These are phyloP conservation scores for Clytia hemisphaerica DNA, from an alignment of 30 jellyfish, hydroid and myxozoan species.

Conservation along the genomic window DNA sequence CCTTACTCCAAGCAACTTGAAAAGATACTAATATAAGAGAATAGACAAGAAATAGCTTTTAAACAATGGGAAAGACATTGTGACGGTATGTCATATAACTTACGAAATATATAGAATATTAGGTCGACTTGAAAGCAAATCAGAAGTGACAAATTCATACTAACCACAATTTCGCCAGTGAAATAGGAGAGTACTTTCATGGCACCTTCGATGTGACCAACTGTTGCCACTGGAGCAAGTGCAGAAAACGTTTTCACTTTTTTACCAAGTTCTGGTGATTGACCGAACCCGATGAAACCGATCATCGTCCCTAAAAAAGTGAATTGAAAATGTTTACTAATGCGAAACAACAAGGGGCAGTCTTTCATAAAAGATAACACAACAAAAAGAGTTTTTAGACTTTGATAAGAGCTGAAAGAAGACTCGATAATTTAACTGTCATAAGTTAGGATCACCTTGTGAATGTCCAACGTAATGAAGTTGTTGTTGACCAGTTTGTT, in stretches of 20 bases:
- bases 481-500: constrained; percentile 45
- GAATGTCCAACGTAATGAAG: constrained; percentile 85
- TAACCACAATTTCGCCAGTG: constrained; percentile 60
- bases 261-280: constrained; percentile 37
- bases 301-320: constrained; percentile 44
- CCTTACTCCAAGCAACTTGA: constrained; percentile 76
- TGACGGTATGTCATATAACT: too few species aligned
- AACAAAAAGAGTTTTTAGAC: background rate
- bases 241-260: constrained; percentile 49
- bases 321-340: too few species aligned
- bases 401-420: background rate
- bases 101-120: too few species aligned
- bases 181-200: constrained; percentile 40
- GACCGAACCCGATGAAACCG: constrained; percentile 61
- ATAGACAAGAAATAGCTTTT: too few species aligned
- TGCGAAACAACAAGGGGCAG: too few species aligned
- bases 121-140: too few species aligned
- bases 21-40: constrained; percentile 34
- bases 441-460: constrained; percentile 35
- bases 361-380: background rate
- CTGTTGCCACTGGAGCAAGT: constrained; percentile 38
- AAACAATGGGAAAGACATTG: too few species aligned
- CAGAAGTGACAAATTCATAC: background rate
- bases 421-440: background rate
- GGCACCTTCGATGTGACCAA: constrained; percentile 43